Evolutionary conservation across 2,113 vertebrate species (phyloP).

Genomic region (Tympanuchus pallidicinctus): DNA sequence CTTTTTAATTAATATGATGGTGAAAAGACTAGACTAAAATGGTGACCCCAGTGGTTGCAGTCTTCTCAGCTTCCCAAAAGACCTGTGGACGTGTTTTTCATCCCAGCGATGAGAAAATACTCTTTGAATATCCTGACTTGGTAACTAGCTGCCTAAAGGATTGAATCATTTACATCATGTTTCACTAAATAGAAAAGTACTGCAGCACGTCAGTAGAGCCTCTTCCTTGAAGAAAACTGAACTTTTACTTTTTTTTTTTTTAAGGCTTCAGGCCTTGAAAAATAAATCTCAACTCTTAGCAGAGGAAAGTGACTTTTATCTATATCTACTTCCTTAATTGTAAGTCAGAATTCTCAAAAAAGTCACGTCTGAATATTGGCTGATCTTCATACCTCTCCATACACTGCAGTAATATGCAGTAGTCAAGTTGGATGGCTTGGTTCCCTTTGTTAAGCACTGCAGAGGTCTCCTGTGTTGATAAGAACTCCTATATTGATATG

Average conservation of each 20-base stretch:
- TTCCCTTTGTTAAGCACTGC: neutral
- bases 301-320: neutral
- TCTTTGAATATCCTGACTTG: neutral
- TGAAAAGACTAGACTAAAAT: neutral
- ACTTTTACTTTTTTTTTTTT: too few species aligned
- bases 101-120: neutral
- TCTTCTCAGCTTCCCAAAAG: neutral
- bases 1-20: neutral
- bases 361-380: neutral
- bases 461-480: neutral
- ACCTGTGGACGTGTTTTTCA: neutral
- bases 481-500: neutral
- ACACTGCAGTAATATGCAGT: accelerated
- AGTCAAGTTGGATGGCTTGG: neutral
- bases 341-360: neutral
- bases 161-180: neutral
- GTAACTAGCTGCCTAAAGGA: neutral
- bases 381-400: neutral
- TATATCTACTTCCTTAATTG: neutral
- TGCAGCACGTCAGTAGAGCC: neutral
- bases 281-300: neutral
- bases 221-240: neutral
- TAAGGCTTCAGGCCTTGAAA: neutral
- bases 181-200: neutral
- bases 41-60: neutral